Percentiles rank a stretch among this genome's conserved stretches.
Evolutionary conservation across 2,113 vertebrate genomes (phyloP).

Genomic region (Mus musculus): GRCm39 chr3:155463001-155463500

Average conservation of each 20-base stretch:
- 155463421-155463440: not conserved
- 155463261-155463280: not conserved
- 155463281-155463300: not conserved
- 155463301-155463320: not conserved
- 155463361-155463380: not conserved
- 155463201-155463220: constrained; percentile 35
- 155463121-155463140: constrained; percentile 27
- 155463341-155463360: not conserved
- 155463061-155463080: constrained; percentile 61
- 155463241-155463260: constrained; percentile 58
- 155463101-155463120: constrained; percentile 47
- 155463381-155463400: not conserved
- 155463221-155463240: constrained; percentile 59
- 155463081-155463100: constrained; percentile 60
- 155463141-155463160: constrained; percentile 22
- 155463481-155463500: not conserved
- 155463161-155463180: constrained; percentile 56
- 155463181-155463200: constrained; percentile 62
- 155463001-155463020: not conserved
- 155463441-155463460: constrained; percentile 43
- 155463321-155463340: not conserved
- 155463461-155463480: not conserved
- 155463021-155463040: constrained; percentile 63
- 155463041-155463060: constrained; percentile 51
- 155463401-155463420: not conserved